phyloP scores from a whole-genome alignment of 2,797 vertebrate species.

The Rhodeus uyekii region DNA sequence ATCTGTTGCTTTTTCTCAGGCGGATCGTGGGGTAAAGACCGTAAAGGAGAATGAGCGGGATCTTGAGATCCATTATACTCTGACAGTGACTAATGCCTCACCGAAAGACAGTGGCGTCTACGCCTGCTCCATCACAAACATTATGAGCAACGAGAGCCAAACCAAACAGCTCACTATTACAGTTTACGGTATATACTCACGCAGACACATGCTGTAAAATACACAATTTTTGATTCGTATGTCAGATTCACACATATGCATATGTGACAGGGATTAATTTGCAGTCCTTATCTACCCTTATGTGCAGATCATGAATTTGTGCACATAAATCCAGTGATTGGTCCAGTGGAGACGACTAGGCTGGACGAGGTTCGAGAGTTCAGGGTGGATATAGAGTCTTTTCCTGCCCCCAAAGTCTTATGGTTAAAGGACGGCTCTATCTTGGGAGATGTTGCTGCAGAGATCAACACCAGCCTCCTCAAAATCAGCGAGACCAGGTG shows the following conservation, averaged over 20 bases:
- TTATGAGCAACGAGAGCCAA: constrained; percentile 84
- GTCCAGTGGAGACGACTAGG: constrained; percentile 80
- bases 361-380: constrained; percentile 92
- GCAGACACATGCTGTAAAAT: neutral
- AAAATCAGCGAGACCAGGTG: constrained; percentile 88
- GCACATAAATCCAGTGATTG: constrained; percentile 79
- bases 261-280: neutral
- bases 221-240: neutral
- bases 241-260: neutral
- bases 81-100: constrained; percentile 86
- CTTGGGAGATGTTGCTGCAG: constrained; percentile 86
- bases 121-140: constrained; percentile 88
- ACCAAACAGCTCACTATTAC: constrained; percentile 84
- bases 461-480: constrained; percentile 84
- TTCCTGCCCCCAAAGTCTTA: constrained; percentile 83
- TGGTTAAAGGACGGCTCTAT: constrained; percentile 91
- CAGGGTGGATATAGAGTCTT: constrained; percentile 81
- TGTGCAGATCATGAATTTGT: constrained; percentile 85
- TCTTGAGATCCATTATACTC: constrained; percentile 82
- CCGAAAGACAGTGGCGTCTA: constrained; percentile 93
- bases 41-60: constrained; percentile 75
- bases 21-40: constrained; percentile 67
- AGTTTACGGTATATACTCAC: constrained; percentile 82
- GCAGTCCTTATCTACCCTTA: neutral
- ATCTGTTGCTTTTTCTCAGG: constrained; percentile 60